Conservation (phyloP, 2,797 vertebrate genomes). For the Erethizon dorsatum region DNA sequence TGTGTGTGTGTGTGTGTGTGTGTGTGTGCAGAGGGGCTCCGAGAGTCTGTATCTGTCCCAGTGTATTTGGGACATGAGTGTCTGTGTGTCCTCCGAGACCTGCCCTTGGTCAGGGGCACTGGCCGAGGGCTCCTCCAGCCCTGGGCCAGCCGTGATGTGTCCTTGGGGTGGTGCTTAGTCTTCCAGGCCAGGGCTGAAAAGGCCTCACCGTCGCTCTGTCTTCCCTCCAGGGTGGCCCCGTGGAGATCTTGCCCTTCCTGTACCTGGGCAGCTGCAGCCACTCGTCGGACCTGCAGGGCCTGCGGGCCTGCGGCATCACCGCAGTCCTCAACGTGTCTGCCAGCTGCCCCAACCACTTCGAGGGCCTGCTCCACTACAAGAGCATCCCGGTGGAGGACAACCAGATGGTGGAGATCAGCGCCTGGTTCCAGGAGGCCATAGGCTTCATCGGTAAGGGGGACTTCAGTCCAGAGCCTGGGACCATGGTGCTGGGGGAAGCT, state of each 20-base stretch:
- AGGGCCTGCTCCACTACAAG: slow-evolving; percentile 92
- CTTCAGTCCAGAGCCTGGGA: background rate
- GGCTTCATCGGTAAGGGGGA: slow-evolving; percentile 91
- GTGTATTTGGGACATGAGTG: background rate
- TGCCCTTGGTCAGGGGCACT: background rate
- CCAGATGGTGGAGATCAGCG: slow-evolving; percentile 92
- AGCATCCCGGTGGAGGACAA: slow-evolving; percentile 94
- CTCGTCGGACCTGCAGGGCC: slow-evolving; percentile 92
- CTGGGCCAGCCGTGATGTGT: background rate
- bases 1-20: background rate
- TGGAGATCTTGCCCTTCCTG: slow-evolving; percentile 94
- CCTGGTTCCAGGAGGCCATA: slow-evolving; percentile 94
- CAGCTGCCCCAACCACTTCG: slow-evolving; percentile 93
- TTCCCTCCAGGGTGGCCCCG: slow-evolving; percentile 91
- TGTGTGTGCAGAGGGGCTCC: background rate
- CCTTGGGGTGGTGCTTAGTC: fast-evolving
- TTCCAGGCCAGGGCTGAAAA: background rate
- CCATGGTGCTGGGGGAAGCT: background rate
- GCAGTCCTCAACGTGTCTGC: slow-evolving; percentile 95
- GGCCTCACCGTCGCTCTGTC: background rate
- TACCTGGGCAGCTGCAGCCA: slow-evolving; percentile 94
- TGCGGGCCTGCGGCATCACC: slow-evolving; percentile 92
- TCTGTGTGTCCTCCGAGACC: background rate
- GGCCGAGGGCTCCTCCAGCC: background rate
- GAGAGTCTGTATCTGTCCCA: background rate